A percentile compares a stretch with the other conserved stretches of the same genome.
phyloP scores from a whole-genome alignment of 2,888 invertebrate genomes.

The Tiliacea citrago region DNA sequence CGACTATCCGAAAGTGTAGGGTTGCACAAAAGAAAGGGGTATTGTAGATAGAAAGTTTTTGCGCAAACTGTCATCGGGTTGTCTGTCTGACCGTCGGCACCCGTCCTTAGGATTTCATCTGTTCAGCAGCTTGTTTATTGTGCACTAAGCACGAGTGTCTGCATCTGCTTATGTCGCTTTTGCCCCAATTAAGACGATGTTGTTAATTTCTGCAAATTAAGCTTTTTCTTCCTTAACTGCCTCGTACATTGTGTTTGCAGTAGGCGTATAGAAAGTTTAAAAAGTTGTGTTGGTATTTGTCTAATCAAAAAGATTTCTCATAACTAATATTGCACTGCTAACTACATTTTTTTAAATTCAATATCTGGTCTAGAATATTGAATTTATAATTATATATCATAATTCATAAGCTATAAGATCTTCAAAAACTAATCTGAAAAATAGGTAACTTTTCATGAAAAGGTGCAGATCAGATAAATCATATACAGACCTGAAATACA shows the following conservation, averaged over 20 bases:
- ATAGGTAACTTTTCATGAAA: neutral
- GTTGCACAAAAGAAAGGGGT: constrained; percentile 81
- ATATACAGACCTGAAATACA: neutral
- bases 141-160: constrained; percentile 54
- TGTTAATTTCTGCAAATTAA: neutral
- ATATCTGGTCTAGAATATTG: neutral
- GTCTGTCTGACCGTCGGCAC: constrained; percentile 72
- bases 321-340: neutral
- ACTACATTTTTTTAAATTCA: neutral
- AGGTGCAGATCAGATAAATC: neutral
- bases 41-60: constrained; percentile 78
- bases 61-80: constrained; percentile 68
- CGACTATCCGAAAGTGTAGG: constrained; percentile 68
- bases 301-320: neutral
- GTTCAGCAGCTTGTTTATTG: constrained; percentile 76
- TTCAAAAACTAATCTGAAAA: neutral
- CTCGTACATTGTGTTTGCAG: too few species aligned
- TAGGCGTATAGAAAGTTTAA: too few species aligned
- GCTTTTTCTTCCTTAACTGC: neutral
- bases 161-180: constrained; percentile 51
- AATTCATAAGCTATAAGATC: too few species aligned
- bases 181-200: constrained; percentile 28
- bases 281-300: too few species aligned
- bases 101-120: constrained; percentile 56
- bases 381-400: neutral